These are phyloP conservation scores for Nothobranchius furzeri DNA, from an alignment of 2,113 vertebrate genomes.

Conservation along the genomic window DNA sequence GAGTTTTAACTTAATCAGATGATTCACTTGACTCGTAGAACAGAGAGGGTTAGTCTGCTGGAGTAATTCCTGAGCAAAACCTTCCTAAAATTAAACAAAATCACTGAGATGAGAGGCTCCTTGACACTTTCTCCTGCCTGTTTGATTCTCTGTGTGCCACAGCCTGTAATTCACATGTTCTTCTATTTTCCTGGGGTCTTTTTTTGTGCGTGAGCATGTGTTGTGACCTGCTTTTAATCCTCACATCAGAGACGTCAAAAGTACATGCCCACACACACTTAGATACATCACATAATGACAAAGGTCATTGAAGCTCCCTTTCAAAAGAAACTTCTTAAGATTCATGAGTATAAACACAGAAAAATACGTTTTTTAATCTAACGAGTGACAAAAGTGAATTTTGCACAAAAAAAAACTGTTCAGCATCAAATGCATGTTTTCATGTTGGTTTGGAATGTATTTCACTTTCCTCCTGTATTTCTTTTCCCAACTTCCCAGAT, in stretches of 20 bases:
- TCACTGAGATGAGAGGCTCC: constrained; percentile 30
- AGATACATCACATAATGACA: constrained; percentile 19
- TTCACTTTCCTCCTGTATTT: too few relatives aligned
- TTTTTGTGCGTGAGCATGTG: constrained; percentile 27
- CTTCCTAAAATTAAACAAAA: constrained; percentile 19
- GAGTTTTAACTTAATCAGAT: too few relatives aligned
- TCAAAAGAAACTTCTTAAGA: constrained; percentile 14
- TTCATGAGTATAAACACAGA: constrained; percentile 20
- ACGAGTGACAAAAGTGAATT: constrained; percentile 13
- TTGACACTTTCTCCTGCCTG: constrained; percentile 47
- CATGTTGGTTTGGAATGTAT: too few relatives aligned
- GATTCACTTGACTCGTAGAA: too few relatives aligned
- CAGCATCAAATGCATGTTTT: too few relatives aligned
- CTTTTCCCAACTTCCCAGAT: too few relatives aligned
- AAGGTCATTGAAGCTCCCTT: constrained; percentile 8
- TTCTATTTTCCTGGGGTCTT: constrained; percentile 31
- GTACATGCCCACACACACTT: constrained; percentile 20
- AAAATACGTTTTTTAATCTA: not conserved
- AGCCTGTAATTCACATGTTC: constrained; percentile 55
- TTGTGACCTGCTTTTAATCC: constrained; percentile 49
- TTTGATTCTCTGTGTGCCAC: constrained; percentile 45
- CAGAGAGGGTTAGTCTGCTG: constrained; percentile 5
- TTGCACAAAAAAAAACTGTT: too few relatives aligned
- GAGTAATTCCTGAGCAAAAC: constrained; percentile 25
- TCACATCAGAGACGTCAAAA: constrained; percentile 49